Evolutionary conservation across 2,797 vertebrate species (phyloP).

Genomic region (Valencia hispanica): DNA sequence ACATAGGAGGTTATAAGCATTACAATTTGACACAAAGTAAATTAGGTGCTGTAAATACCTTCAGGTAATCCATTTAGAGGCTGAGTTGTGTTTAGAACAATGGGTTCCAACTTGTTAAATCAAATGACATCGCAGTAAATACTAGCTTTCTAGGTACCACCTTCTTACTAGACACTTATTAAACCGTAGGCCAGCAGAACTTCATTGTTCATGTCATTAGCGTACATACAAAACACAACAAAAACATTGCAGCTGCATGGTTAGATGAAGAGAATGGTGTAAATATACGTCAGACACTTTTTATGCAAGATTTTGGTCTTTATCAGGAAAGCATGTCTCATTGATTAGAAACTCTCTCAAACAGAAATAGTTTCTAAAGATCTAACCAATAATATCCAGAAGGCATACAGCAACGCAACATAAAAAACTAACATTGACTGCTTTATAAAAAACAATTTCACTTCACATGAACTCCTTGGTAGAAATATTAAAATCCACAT

Average conservation of each 20-base stretch:
- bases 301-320: not conserved
- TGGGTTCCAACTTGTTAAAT: not conserved
- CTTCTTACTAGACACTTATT: not conserved
- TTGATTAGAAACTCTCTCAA: not conserved
- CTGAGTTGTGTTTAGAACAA: slow-evolving; percentile 2
- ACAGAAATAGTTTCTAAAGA: not conserved
- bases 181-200: not conserved
- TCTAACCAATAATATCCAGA: not conserved
- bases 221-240: not conserved
- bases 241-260: not conserved
- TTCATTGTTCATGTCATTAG: not conserved
- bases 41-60: slow-evolving; percentile 20
- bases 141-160: not conserved
- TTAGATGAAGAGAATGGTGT: not conserved
- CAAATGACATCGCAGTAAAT: not conserved
- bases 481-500: not conserved
- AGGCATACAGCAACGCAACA: not conserved
- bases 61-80: slow-evolving; percentile 8
- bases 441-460: not conserved
- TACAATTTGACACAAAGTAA: slow-evolving; percentile 24
- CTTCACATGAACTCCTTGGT: not conserved
- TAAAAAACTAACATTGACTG: not conserved
- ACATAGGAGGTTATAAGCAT: slow-evolving; percentile 28
- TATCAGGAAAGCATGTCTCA: not conserved
- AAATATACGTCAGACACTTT: not conserved